A percentile compares a stretch with the other conserved stretches of the same genome.
Evolutionary conservation across 2,113 vertebrate genomes (phyloP).

Genomic region (Colistium nudipinnis): DNA sequence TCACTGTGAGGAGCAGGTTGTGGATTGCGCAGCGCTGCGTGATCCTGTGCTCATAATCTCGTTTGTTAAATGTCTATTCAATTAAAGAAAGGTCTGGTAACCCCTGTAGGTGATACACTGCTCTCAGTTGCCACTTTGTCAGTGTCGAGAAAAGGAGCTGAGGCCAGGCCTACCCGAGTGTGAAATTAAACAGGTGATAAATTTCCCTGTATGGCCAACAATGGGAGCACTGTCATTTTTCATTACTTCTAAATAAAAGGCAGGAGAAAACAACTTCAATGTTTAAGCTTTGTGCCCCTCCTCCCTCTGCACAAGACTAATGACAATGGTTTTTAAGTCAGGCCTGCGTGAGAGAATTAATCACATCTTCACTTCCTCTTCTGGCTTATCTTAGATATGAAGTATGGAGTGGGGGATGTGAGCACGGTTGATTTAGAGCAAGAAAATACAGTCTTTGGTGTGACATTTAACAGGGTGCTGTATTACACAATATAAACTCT

Average conservation of each 20-base stretch:
- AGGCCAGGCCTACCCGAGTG: conserved; percentile 75
- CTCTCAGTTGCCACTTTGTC: conserved; percentile 74
- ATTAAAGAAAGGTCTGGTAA: conserved; percentile 70
- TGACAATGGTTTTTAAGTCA: conserved; percentile 75
- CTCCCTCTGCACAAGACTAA: conserved; percentile 72
- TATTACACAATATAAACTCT: conserved; percentile 37
- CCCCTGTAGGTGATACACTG: conserved; percentile 68
- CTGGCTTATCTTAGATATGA: conserved; percentile 64
- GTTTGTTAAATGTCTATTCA: conserved; percentile 79
- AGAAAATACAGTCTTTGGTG: conserved; percentile 33
- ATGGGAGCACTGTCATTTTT: conserved; percentile 79
- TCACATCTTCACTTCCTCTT: conserved; percentile 59
- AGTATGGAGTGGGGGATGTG: conserved; percentile 29
- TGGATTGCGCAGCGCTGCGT: conserved; percentile 17
- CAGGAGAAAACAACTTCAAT: conserved; percentile 74
- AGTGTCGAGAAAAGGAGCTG: conserved; percentile 75
- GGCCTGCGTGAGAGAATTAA: conserved; percentile 69
- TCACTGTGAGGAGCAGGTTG: conserved; percentile 4
- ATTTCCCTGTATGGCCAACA: conserved; percentile 76
- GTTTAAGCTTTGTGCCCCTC: conserved; percentile 57
- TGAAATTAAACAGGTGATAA: conserved; percentile 87
- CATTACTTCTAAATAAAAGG: conserved; percentile 82
- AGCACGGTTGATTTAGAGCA: conserved; percentile 42
- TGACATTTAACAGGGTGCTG: conserved; percentile 29
- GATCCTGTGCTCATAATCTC: conserved; percentile 69